Evolutionary conservation across 2,113 vertebrate species (phyloP).

Genomic region (Caranx melampygus): DNA sequence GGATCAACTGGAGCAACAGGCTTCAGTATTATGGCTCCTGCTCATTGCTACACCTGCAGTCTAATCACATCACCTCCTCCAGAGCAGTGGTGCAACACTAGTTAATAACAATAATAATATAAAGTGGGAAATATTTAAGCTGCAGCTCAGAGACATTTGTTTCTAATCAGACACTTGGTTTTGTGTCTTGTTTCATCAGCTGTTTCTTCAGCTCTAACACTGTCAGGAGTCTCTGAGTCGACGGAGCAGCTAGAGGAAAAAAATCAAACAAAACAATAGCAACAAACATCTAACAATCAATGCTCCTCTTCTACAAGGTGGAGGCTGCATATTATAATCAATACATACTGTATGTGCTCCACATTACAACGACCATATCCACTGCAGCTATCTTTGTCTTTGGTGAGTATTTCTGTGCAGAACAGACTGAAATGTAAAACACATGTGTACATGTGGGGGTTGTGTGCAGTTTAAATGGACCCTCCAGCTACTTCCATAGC

Average conservation of each 20-base stretch:
- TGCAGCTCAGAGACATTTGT: constrained; percentile 18
- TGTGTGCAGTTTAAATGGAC: constrained; percentile 6
- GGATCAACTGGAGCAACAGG: constrained; percentile 2
- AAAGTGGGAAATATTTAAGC: constrained; percentile 16
- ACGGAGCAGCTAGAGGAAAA: constrained; percentile 41
- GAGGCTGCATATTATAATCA: constrained; percentile 38
- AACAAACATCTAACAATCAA: constrained; percentile 38
- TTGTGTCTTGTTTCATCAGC: constrained; percentile 6
- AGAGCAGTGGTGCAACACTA: constrained; percentile 47
- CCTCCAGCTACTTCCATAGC: not conserved
- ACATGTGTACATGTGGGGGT: not conserved
- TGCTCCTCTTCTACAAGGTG: constrained; percentile 24
- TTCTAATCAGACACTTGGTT: constrained; percentile 42
- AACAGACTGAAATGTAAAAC: constrained; percentile 14
- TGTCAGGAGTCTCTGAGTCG: constrained; percentile 21
- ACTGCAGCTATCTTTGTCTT: constrained; percentile 42
- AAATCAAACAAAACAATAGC: constrained; percentile 43
- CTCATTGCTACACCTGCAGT: constrained; percentile 19
- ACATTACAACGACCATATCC: constrained; percentile 24
- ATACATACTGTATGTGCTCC: constrained; percentile 25
- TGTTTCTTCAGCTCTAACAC: constrained; percentile 22
- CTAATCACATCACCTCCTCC: constrained; percentile 18
- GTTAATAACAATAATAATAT: constrained; percentile 8
- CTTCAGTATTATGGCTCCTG: constrained; percentile 2
- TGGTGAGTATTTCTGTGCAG: constrained; percentile 11